Conservation (phyloP, 2,113 vertebrate genomes). For the Urocynchramus pylzowi region DNA sequence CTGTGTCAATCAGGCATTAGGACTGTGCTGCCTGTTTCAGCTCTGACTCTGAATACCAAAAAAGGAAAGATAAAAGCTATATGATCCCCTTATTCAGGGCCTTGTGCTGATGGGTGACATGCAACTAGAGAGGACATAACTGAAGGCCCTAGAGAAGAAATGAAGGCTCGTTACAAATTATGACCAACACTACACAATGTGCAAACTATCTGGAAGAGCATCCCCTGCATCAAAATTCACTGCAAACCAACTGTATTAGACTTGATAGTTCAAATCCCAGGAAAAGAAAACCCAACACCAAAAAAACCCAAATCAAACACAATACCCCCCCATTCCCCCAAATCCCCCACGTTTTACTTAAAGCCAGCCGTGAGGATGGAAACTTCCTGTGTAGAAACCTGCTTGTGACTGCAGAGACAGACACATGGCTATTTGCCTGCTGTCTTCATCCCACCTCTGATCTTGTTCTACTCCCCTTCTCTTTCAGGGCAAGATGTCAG, state of each 20-base stretch:
- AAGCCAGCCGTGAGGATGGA: not conserved
- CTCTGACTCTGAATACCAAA: not conserved
- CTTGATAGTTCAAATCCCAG: not conserved
- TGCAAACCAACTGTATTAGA: not conserved
- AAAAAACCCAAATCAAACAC: not conserved
- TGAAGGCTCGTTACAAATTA: not conserved
- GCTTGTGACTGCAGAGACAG: not conserved
- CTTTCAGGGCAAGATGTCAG: not conserved
- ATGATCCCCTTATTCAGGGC: not conserved
- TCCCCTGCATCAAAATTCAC: not conserved
- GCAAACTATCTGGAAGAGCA: not conserved
- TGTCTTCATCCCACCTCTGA: not conserved
- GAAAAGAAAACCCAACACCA: not conserved
- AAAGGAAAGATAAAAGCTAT: not conserved
- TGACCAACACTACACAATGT: not conserved
- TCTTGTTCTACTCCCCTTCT: not conserved
- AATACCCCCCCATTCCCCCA: accelerated
- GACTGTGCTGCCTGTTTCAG: not conserved
- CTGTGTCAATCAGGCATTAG: not conserved
- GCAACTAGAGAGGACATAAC: not conserved
- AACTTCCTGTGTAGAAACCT: not conserved
- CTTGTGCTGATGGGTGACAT: not conserved
- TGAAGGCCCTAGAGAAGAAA: not conserved
- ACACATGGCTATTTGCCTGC: not conserved
- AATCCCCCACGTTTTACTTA: not conserved